Evolutionary conservation across 2,797 vertebrate genomes (phyloP), one percentile per base, ranked within the genome.

Genomic region (Pseudomugil tenellus): DNA sequence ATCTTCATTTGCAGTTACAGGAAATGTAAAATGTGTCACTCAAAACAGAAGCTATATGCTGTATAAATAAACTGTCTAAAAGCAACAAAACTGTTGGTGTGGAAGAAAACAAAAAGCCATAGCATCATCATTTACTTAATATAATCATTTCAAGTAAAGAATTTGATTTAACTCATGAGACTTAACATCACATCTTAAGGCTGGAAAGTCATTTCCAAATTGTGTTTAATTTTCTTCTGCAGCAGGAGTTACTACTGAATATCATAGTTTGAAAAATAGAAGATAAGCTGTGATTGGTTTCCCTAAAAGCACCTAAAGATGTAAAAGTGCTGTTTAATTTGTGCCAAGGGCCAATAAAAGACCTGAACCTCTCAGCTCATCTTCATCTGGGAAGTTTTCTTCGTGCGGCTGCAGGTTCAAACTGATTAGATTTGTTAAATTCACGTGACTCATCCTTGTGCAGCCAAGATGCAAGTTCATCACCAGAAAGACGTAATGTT

Each of bases 291-390:
- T 57, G 25, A 11, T 57, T 64, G 39, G 57, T 39, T 79, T 54
- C 11, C 58, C 16, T 67, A 21, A 59, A 81, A 72, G 59, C 72
- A 85, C 74, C 49, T 63, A 25, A 64, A 39, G 41, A 29, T 67
- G 31, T 65, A 6, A 66, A 72, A 68, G 65, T 76, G 71, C 39
- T 25, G 43, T 66, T 76, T 71, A 2, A 54, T 69, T 74, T 16
- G 32, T 70, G 53, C 72, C 66, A 72, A 63, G 66, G 65, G 74
- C 79, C 63, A 53, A 73, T 61, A 63, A 84, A 79, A 52, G 58
- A 70, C 16, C 34, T 29, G 19, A 74, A 58, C 60, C 58, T 76
- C 48, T 41, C 59, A 32, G 51, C 63, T 29, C 34, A 1, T 39
- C 25, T 31, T n/a, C 65, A 69, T 6, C 16, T 26, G 23, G 21